phyloP scores from a whole-genome alignment of 1,140 invertebrate species.

The Drosophila orena region DNA sequence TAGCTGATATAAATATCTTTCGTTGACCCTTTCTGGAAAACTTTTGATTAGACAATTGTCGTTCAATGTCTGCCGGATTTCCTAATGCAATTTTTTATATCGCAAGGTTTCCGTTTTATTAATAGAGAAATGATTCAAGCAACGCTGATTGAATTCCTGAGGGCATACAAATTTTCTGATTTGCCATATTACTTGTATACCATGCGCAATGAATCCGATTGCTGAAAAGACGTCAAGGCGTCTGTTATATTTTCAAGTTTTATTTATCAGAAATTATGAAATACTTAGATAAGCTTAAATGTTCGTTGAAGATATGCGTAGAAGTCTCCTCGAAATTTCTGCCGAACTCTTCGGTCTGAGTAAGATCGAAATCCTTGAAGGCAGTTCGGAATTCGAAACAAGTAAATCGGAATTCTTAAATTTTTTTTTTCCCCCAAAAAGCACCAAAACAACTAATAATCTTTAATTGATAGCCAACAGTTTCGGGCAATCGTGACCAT shows the following conservation, averaged over 20 bases:
- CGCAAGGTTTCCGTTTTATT: background rate
- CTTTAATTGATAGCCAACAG: constrained; percentile 35
- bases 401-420: no score
- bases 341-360: no score
- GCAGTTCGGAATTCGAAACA: no score
- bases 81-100: constrained; percentile 23
- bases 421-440: background rate
- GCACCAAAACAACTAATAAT: constrained; percentile 13
- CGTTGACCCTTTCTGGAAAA: background rate
- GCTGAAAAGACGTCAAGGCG: background rate
- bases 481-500: constrained; percentile 29
- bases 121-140: constrained; percentile 18
- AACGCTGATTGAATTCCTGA: constrained; percentile 1
- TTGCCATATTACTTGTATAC: constrained; percentile 1
- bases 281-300: no score
- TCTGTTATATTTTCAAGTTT: background rate
- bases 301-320: background rate
- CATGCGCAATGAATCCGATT: constrained; percentile 4
- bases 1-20: background rate
- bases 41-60: background rate
- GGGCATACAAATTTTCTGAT: background rate
- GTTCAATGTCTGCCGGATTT: constrained; percentile 13
- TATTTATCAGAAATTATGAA: background rate
- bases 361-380: no score
- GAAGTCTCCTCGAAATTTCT: no score